Conservation (phyloP, 23 tunicate genomes). For the Phallusia fumigata region DNA sequence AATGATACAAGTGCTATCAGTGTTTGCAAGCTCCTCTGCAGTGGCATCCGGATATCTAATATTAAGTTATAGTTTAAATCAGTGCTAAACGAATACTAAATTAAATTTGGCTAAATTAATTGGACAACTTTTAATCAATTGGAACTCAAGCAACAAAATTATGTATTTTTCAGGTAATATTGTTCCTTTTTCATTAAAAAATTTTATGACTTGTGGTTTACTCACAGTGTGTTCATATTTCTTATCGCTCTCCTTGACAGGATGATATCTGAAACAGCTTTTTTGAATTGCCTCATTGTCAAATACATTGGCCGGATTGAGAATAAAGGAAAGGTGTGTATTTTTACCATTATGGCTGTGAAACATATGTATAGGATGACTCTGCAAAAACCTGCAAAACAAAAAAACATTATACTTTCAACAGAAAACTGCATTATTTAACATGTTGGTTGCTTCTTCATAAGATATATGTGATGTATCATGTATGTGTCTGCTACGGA, state of each 20-base stretch:
- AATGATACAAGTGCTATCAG: conserved; percentile 94
- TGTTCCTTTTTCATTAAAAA: no score
- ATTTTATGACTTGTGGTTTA: neutral
- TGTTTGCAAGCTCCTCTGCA: conserved; percentile 72
- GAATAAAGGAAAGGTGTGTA: conserved; percentile 93
- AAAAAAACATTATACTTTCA: neutral
- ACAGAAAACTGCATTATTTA: no score
- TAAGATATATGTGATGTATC: no score
- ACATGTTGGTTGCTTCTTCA: no score
- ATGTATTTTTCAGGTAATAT: no score
- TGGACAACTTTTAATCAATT: no score
- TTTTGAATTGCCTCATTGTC: conserved; percentile 92
- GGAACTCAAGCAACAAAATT: no score
- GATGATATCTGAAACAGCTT: conserved; percentile 83
- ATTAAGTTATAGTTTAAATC: no score
- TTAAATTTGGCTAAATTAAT: no score
- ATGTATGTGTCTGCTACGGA: no score
- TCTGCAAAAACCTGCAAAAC: conserved; percentile 67
- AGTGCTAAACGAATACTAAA: no score
- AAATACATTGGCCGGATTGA: conserved; percentile 98
- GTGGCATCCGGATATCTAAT: conserved; percentile 94
- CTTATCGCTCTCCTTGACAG: conserved; percentile 89
- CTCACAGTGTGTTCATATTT: conserved; percentile 95
- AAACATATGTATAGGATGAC: conserved; percentile 77
- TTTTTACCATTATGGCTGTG: conserved; percentile 79